Conservation (phyloP, 2,888 invertebrate genomes). For the Pristionchus mayeri region DNA sequence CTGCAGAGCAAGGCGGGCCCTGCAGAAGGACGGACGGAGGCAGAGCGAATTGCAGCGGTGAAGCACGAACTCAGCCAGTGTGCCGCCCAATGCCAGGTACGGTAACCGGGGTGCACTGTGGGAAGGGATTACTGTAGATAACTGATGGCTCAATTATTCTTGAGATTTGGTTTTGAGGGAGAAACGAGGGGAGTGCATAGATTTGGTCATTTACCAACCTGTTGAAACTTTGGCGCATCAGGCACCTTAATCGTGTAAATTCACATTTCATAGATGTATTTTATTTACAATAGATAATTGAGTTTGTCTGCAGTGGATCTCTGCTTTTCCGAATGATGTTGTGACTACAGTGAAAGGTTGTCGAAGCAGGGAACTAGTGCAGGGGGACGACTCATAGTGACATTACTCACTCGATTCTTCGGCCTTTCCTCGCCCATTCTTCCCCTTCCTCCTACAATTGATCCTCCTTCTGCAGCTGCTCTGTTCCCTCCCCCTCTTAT, state of each 20-base stretch:
- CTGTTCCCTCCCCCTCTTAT: background rate
- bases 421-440: background rate
- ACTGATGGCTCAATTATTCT: too few species aligned
- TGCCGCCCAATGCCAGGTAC: constrained; percentile 50
- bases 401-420: background rate
- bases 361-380: background rate
- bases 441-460: constrained; percentile 1
- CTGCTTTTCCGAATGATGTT: background rate
- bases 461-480: background rate
- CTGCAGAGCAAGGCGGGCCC: constrained; percentile 36
- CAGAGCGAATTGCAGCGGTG: constrained; percentile 58
- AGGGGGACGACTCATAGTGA: background rate
- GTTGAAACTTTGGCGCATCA: too few species aligned
- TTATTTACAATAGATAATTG: too few species aligned
- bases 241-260: too few species aligned
- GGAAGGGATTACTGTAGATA: background rate
- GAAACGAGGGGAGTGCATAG: too few species aligned
- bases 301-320: too few species aligned
- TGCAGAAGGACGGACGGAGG: constrained; percentile 56
- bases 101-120: background rate
- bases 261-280: too few species aligned
- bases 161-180: too few species aligned
- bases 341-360: background rate
- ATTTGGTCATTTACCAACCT: too few species aligned
- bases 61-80: constrained; percentile 57